phyloP scores from a whole-genome alignment of 2,113 vertebrate genomes.

The Larimichthys polyactis region DNA sequence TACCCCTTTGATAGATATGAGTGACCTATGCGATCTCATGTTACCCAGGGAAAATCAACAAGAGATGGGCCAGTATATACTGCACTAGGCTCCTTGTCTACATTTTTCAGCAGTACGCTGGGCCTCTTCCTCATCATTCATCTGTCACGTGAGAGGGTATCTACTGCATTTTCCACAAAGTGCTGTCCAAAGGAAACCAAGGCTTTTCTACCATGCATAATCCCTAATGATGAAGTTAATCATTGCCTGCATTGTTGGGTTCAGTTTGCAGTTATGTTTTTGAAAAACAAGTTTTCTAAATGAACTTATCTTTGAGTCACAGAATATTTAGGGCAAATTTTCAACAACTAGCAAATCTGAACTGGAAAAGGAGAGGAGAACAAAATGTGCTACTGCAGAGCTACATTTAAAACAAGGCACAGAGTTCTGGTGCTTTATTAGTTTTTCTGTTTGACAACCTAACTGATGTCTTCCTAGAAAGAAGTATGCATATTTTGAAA shows the following conservation, averaged over 20 bases:
- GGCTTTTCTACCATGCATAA: background rate
- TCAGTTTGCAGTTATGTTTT: background rate
- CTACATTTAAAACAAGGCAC: conserved; percentile 10
- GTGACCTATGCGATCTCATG: conserved; percentile 20
- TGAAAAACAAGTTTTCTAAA: conserved; percentile 27
- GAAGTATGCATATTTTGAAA: conserved; percentile 4
- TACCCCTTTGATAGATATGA: conserved; percentile 17
- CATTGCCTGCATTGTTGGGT: background rate
- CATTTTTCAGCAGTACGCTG: conserved; percentile 29
- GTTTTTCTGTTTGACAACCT: conserved; percentile 14
- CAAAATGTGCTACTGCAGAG: conserved; percentile 18
- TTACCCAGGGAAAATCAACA: conserved; percentile 45
- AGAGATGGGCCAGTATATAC: conserved; percentile 11
- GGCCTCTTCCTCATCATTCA: conserved; percentile 60
- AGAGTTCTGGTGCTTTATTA: conserved; percentile 13
- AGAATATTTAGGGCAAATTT: conserved; percentile 8
- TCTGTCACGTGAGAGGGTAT: conserved; percentile 27
- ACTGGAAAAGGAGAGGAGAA: conserved; percentile 15
- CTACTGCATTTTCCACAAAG: conserved; percentile 9
- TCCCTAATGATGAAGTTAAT: background rate
- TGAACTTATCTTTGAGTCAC: conserved; percentile 8
- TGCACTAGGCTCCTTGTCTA: conserved; percentile 24
- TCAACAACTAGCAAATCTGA: background rate
- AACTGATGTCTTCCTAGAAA: conserved; percentile 34
- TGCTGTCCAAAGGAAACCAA: background rate